Evolutionary conservation across 2,888 invertebrate genomes (phyloP).

Genomic region (Archips xylosteana): DNA sequence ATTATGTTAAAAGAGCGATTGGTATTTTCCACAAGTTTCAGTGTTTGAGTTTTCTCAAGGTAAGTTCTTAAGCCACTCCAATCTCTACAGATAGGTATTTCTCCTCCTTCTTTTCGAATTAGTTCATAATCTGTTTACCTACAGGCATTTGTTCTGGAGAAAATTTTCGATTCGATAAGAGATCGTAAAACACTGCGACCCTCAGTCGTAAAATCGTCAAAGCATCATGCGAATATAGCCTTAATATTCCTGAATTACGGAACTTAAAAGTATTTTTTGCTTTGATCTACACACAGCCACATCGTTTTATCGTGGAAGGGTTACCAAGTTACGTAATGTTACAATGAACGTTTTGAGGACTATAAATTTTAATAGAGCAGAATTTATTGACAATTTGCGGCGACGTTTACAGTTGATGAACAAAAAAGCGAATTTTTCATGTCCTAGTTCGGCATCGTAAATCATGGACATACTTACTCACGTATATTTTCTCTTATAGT

Average conservation of each 20-base stretch:
- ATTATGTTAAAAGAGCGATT: too few relatives aligned
- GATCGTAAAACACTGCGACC: conserved; percentile 79
- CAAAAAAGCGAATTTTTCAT: conserved; percentile 69
- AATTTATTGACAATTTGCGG: conserved; percentile 79
- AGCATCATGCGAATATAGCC: conserved; percentile 67
- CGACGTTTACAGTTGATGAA: conserved; percentile 80
- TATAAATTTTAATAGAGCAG: conserved; percentile 81
- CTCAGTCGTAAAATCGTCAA: conserved; percentile 73
- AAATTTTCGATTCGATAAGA: conserved; percentile 78
- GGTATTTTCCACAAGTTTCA: background rate
- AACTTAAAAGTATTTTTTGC: conserved; percentile 64
- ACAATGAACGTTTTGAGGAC: conserved; percentile 76
- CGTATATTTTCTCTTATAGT: conserved; percentile 22
- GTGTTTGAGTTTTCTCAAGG: background rate
- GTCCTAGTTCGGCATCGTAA: conserved; percentile 61
- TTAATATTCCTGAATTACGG: conserved; percentile 65
- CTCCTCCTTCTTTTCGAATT: conserved; percentile 55
- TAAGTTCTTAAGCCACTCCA: background rate
- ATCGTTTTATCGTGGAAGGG: conserved; percentile 79
- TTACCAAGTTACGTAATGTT: conserved; percentile 79
- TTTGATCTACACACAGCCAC: conserved; percentile 65
- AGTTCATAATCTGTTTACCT: conserved; percentile 56
- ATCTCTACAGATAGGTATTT: conserved; percentile 33
- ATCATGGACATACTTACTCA: conserved; percentile 41
- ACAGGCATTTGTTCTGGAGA: conserved; percentile 68